These are phyloP conservation scores for Ciconia maguari DNA, from an alignment of 2,113 vertebrate species.

Conservation along the genomic window DNA sequence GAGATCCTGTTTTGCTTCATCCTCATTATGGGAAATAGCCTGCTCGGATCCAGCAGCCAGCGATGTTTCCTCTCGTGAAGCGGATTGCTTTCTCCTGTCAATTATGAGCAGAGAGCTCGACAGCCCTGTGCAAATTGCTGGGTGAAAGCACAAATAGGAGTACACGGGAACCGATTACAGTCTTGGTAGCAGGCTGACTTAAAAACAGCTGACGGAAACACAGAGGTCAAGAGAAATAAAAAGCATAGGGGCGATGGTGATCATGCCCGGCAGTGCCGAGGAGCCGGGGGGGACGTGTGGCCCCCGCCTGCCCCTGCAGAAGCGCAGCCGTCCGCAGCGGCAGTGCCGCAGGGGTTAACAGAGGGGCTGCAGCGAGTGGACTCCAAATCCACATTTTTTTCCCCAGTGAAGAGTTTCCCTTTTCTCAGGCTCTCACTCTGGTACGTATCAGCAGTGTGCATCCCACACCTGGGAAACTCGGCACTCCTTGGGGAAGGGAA, in stretches of 20 bases:
- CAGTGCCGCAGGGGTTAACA: background rate
- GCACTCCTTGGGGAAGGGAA: background rate
- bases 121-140: conserved; percentile 30
- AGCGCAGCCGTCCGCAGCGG: rapidly evolving
- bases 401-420: background rate
- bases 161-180: background rate
- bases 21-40: conserved; percentile 23
- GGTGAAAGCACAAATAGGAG: conserved; percentile 13
- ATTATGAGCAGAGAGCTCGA: conserved; percentile 2
- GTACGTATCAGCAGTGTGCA: rapidly evolving
- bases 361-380: background rate
- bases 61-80: conserved; percentile 25
- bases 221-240: background rate
- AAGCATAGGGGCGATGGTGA: background rate
- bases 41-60: background rate
- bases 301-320: background rate
- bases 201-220: conserved; percentile 1
- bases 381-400: background rate
- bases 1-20: background rate
- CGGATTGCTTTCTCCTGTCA: conserved; percentile 38
- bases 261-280: background rate
- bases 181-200: background rate
- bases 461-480: background rate
- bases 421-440: background rate
- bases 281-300: rapidly evolving